These are phyloP conservation scores for Aleiodes alternator DNA, from an alignment of 2,888 invertebrate species.

Conservation along the genomic window DNA sequence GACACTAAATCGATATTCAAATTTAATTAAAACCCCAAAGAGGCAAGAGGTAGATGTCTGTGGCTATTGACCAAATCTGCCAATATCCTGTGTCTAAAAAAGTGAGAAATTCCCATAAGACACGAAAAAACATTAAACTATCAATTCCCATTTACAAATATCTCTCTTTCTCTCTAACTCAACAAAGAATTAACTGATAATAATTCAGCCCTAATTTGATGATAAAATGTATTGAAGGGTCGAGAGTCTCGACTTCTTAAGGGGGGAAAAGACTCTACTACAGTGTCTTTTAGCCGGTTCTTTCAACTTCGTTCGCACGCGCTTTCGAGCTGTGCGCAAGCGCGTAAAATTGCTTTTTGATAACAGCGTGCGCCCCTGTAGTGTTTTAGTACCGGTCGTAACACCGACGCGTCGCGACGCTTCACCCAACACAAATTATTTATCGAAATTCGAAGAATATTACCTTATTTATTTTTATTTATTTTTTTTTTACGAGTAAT, in stretches of 20 bases:
- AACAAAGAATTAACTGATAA: not conserved
- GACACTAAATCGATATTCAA: constrained; percentile 60
- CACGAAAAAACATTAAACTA: too few species aligned
- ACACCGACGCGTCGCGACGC: constrained; percentile 66
- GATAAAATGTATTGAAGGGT: constrained; percentile 12
- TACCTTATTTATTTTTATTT: too few species aligned
- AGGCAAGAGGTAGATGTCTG: constrained; percentile 45
- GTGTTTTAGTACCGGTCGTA: constrained; percentile 65
- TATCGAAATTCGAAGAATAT: not conserved
- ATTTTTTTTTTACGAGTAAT: not conserved
- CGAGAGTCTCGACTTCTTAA: not conserved
- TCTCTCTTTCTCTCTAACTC: too few species aligned
- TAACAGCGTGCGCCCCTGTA: constrained; percentile 65
- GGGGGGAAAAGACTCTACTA: not conserved
- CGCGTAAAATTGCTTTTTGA: constrained; percentile 64
- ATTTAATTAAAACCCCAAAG: constrained; percentile 58
- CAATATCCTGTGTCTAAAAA: constrained; percentile 51
- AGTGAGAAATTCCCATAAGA: constrained; percentile 35
- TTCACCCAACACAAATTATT: constrained; percentile 39
- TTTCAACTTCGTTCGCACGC: constrained; percentile 8
- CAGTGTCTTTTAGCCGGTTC: constrained; percentile 34
- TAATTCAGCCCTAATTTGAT: not conserved
- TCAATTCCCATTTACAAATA: too few species aligned
- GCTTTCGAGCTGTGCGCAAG: constrained; percentile 60
- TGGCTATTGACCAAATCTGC: constrained; percentile 53